Conservation (phyloP, 2,888 invertebrate species). For the Diarsia brunnea region DNA sequence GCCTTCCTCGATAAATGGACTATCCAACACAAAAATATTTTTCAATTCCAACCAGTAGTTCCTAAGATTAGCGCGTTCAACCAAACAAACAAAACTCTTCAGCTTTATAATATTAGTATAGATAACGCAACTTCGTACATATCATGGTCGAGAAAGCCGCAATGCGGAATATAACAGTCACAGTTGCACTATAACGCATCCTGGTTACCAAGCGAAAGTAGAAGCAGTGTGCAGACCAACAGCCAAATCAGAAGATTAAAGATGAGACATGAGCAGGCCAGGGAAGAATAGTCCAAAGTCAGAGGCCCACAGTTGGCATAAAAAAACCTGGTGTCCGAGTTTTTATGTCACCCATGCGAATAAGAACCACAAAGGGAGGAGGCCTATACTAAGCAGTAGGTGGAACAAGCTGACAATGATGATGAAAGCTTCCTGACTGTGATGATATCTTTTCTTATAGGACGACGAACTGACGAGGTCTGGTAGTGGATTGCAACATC, state of each 20-base stretch:
- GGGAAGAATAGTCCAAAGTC: not conserved
- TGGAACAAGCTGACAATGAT: not conserved
- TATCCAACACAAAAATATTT: too few relatives aligned
- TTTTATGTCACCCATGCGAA: too few relatives aligned
- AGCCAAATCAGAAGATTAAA: not conserved
- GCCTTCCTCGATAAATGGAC: too few relatives aligned
- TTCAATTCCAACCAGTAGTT: too few relatives aligned
- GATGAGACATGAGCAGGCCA: not conserved
- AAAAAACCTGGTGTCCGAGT: too few relatives aligned
- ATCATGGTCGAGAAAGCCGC: not conserved
- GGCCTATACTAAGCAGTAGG: not conserved
- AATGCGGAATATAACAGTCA: constrained; percentile 4
- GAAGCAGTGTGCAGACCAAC: not conserved
- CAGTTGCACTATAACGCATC: not conserved
- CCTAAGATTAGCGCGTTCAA: too few relatives aligned
- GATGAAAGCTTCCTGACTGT: not conserved
- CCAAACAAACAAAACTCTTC: too few relatives aligned
- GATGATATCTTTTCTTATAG: not conserved
- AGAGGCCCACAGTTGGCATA: not conserved
- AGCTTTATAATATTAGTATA: too few relatives aligned
- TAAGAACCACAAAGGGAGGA: too few relatives aligned
- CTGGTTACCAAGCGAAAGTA: not conserved
- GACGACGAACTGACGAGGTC: not conserved
- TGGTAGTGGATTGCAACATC: not conserved
- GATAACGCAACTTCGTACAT: not conserved